Evolutionary conservation across 2,113 vertebrate species (phyloP).

Genomic region (Prionailurus viverrinus): DNA sequence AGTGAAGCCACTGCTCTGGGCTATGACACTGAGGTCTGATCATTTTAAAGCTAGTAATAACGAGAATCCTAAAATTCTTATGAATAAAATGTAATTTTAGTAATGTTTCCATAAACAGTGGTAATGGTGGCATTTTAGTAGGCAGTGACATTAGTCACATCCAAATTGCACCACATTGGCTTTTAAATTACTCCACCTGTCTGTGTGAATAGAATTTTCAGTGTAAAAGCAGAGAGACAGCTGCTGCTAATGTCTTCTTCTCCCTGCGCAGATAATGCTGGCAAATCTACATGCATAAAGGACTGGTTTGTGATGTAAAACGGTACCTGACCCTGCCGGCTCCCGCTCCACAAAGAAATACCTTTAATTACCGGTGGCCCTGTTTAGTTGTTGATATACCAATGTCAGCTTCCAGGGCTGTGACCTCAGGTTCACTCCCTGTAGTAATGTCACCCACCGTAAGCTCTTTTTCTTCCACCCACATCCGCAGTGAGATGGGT

Average conservation of each 20-base stretch:
- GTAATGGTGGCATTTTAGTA: constrained; percentile 86
- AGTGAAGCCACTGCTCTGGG: constrained; percentile 69
- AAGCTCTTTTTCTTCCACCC: constrained; percentile 52
- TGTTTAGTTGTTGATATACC: constrained; percentile 87
- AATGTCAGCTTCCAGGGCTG: constrained; percentile 81
- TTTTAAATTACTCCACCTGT: constrained; percentile 91
- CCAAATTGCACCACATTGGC: constrained; percentile 89
- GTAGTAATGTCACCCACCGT: constrained; percentile 54
- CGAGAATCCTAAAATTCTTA: constrained; percentile 84
- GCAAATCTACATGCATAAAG: constrained; percentile 86
- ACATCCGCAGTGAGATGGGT: constrained; percentile 24
- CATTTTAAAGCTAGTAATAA: constrained; percentile 85
- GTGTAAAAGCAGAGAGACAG: constrained; percentile 87
- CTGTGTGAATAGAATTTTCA: constrained; percentile 88
- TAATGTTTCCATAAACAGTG: constrained; percentile 89
- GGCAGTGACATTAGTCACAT: constrained; percentile 89
- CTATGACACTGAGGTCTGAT: constrained; percentile 80
- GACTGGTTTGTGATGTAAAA: constrained; percentile 86
- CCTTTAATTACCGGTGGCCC: constrained; percentile 87
- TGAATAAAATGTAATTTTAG: constrained; percentile 89
- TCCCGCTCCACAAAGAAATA: constrained; percentile 81
- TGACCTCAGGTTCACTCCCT: constrained; percentile 84
- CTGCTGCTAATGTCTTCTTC: constrained; percentile 87
- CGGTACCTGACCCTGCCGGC: constrained; percentile 85
- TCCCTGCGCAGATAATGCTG: constrained; percentile 85